Evolutionary conservation across 2,797 vertebrate genomes (phyloP).

Genomic region (Cyclopterus lumpus): DNA sequence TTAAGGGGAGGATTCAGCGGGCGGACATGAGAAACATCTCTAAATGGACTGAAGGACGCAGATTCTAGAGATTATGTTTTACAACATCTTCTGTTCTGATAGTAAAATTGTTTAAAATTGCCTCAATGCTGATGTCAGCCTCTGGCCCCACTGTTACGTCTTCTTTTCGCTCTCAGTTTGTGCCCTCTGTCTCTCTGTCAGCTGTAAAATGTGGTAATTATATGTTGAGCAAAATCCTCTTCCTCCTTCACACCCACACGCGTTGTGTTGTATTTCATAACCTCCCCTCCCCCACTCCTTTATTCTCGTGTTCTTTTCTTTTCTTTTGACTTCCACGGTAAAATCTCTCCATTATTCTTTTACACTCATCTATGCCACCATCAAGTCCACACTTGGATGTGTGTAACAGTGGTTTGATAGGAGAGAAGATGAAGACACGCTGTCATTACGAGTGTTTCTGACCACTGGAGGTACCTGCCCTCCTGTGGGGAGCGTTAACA

Average conservation of each 20-base stretch:
- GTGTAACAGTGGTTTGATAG: constrained; percentile 8
- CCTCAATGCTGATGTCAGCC: not conserved
- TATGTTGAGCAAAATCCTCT: constrained; percentile 70
- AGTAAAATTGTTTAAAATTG: not conserved
- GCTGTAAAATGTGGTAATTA: constrained; percentile 77
- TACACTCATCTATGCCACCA: not conserved
- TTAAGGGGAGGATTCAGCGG: not conserved
- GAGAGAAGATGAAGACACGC: constrained; percentile 5
- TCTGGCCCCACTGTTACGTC: constrained; percentile 38
- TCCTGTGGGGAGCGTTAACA: not conserved
- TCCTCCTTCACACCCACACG: constrained; percentile 73
- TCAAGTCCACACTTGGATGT: constrained; percentile 9
- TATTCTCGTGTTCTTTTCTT: constrained; percentile 35
- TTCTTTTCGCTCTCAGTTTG: constrained; percentile 50
- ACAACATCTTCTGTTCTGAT: not conserved
- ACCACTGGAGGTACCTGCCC: not conserved
- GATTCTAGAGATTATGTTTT: not conserved
- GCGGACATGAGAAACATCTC: not conserved
- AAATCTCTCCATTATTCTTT: constrained; percentile 10
- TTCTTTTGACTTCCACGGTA: constrained; percentile 13
- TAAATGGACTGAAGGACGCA: not conserved
- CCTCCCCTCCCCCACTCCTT: constrained; percentile 25
- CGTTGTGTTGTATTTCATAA: constrained; percentile 71
- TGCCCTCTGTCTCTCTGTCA: constrained; percentile 54
- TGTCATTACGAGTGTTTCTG: constrained; percentile 4